Percentiles rank a stretch among this genome's conserved stretches.
These are phyloP conservation scores for Hirtodrosophila histrioides DNA, from an alignment of 2,888 invertebrate genomes.

Conservation along the genomic window DNA sequence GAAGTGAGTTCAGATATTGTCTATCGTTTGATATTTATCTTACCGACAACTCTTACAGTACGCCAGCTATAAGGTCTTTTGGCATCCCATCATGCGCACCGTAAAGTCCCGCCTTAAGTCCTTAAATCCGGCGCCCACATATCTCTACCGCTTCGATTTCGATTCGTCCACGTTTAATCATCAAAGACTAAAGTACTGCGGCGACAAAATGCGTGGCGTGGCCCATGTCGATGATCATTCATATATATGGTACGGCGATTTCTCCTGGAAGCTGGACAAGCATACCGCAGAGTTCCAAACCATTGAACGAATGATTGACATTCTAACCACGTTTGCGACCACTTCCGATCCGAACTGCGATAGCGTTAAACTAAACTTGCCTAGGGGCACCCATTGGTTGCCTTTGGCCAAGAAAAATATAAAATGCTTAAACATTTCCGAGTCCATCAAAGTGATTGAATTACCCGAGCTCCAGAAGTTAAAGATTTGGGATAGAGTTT, in stretches of 20 bases:
- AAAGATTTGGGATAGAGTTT: constrained; percentile 77
- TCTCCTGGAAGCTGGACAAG: constrained; percentile 72
- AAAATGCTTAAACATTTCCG: constrained; percentile 78
- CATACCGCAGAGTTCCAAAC: constrained; percentile 80
- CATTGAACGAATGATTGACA: constrained; percentile 81
- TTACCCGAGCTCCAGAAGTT: constrained; percentile 80
- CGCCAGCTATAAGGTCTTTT: constrained; percentile 81
- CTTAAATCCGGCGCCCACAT: constrained; percentile 70
- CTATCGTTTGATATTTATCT: background rate
- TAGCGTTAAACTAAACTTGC: constrained; percentile 22
- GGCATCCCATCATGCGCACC: constrained; percentile 80
- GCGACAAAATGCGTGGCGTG: constrained; percentile 74
- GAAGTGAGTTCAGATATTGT: constrained; percentile 61
- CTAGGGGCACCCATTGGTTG: constrained; percentile 45
- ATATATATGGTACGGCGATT: constrained; percentile 82
- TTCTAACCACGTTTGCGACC: constrained; percentile 79
- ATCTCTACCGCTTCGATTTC: constrained; percentile 82
- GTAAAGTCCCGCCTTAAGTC: constrained; percentile 63
- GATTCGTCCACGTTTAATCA: constrained; percentile 83
- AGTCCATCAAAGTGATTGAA: constrained; percentile 67
- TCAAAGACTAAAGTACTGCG: constrained; percentile 79
- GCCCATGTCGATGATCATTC: constrained; percentile 83
- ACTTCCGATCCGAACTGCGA: constrained; percentile 80
- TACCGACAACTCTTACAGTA: constrained; percentile 60
- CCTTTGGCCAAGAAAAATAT: constrained; percentile 56